Evolutionary conservation across 1,140 invertebrate species (phyloP).

Genomic region (Philopotamus ludificatus): DNA sequence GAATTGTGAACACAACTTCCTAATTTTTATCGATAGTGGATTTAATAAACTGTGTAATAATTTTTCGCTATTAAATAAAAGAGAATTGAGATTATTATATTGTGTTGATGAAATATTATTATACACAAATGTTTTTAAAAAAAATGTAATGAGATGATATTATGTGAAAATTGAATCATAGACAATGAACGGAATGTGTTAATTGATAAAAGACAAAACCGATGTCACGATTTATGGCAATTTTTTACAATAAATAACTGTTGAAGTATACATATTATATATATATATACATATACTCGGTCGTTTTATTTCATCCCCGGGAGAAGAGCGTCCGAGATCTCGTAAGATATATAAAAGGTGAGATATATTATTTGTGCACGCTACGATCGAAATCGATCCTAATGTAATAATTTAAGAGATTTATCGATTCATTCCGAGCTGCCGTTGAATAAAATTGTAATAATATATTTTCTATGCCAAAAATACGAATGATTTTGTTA

Average conservation of each 20-base stretch:
- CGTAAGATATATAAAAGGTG: too few species aligned
- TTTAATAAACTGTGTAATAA: conserved; percentile 27
- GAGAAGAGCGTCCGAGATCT: too few species aligned
- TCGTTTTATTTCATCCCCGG: conserved; percentile 22
- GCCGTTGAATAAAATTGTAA: too few species aligned
- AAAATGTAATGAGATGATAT: conserved; percentile 24
- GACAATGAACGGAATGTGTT: conserved; percentile 38
- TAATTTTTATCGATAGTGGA: conserved; percentile 42
- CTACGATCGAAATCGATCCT: too few species aligned
- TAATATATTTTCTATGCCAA: too few species aligned
- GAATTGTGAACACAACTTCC: conserved; percentile 36
- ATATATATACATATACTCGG: conserved; percentile 33
- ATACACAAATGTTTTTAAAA: conserved; percentile 39
- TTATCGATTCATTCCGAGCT: too few species aligned
- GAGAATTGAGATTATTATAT: conserved; percentile 42
- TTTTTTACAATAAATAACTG: conserved; percentile 44
- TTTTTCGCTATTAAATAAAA: conserved; percentile 38
- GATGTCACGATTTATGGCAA: conserved; percentile 42
- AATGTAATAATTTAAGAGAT: too few species aligned
- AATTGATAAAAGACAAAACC: conserved; percentile 37
- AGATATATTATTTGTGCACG: too few species aligned
- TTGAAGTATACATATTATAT: conserved; percentile 43
- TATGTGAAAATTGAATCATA: conserved; percentile 34
- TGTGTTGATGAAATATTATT: conserved; percentile 41
- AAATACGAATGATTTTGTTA: too few species aligned